Evolutionary conservation across 2,113 vertebrate genomes (phyloP).

Genomic region (Ameiurus melas): DNA sequence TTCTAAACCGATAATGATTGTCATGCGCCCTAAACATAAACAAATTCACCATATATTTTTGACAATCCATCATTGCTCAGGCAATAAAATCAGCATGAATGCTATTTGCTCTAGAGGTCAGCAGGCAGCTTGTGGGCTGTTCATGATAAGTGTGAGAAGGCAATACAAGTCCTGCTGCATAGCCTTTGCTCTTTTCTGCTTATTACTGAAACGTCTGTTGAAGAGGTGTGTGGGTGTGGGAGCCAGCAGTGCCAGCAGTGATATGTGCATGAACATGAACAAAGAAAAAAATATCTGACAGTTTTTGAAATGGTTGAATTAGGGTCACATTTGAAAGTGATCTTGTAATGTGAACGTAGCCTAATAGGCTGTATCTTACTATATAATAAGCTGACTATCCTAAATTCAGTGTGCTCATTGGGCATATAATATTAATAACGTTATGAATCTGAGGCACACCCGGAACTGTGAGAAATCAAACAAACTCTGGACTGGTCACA

Average conservation of each 20-base stretch:
- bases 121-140: background rate
- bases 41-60: background rate
- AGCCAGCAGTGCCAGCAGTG: background rate
- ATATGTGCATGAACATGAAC: background rate
- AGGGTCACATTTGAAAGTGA: background rate
- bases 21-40: background rate
- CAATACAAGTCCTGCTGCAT: background rate
- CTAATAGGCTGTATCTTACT: background rate
- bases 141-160: background rate
- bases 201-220: background rate
- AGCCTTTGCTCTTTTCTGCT: background rate
- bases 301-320: background rate
- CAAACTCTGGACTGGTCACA: slow-evolving; percentile 23
- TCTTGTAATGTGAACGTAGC: slow-evolving; percentile 6
- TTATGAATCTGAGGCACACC: slow-evolving; percentile 41
- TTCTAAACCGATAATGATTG: background rate
- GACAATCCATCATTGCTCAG: background rate
- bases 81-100: background rate
- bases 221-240: background rate
- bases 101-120: background rate
- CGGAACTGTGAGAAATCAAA: slow-evolving; percentile 18
- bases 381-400: background rate
- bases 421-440: slow-evolving; percentile 30
- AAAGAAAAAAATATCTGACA: background rate
- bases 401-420: slow-evolving; percentile 9